Evolutionary conservation across 2,113 vertebrate species (phyloP).

Genomic region (Silurus meridionalis): DNA sequence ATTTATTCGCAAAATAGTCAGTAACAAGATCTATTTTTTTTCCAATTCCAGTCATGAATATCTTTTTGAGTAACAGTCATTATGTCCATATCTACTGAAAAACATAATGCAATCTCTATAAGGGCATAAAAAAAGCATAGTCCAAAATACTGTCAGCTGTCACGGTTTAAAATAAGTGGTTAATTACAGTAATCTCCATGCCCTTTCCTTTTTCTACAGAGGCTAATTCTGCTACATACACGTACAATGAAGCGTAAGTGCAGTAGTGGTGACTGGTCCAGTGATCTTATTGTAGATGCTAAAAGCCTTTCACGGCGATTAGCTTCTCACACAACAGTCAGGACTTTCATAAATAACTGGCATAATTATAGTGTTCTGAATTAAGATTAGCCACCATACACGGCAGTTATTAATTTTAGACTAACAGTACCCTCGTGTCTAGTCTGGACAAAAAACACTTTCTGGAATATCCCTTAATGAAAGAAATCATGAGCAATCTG

Average conservation of each 20-base stretch:
- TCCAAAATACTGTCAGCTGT: conserved; percentile 3
- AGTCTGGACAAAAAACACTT: neutral
- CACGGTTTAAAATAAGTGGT: neutral
- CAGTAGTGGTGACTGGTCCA: neutral
- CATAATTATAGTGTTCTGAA: neutral
- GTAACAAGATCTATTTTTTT: neutral
- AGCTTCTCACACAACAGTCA: neutral
- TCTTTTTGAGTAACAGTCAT: neutral
- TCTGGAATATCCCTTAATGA: neutral
- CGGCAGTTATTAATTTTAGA: neutral
- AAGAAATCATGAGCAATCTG: neutral
- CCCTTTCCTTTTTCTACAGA: neutral
- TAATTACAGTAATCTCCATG: conserved; percentile 1
- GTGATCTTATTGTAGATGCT: neutral
- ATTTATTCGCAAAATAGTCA: neutral
- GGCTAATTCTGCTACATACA: neutral
- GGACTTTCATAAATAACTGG: neutral
- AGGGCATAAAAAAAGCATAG: neutral
- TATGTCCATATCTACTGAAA: neutral
- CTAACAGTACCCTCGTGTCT: neutral
- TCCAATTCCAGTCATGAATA: too few relatives aligned
- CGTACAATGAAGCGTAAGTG: neutral
- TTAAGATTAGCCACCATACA: too few relatives aligned
- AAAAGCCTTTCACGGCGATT: neutral
- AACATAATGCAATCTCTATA: neutral